A percentile compares a stretch with the other conserved stretches of the same genome.
phyloP scores from a whole-genome alignment of 2,888 invertebrate genomes.

The Drosophila percnosoma region DNA sequence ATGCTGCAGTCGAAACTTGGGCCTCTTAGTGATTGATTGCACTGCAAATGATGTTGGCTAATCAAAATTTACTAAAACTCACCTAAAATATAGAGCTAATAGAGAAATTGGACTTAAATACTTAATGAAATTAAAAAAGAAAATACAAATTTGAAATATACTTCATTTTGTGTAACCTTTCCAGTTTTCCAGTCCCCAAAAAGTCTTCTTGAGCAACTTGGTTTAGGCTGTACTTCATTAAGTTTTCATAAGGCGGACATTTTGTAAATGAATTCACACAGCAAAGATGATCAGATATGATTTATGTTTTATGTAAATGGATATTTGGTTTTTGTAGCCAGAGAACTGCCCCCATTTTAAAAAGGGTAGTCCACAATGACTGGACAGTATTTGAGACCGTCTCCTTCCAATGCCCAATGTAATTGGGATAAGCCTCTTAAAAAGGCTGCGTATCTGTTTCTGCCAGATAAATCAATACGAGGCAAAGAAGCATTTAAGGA shows the following conservation, averaged over 20 bases:
- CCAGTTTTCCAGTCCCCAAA: not conserved
- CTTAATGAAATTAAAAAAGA: not conserved
- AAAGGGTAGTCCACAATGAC: slow-evolving; percentile 24
- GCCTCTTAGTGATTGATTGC: not conserved
- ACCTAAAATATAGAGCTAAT: not conserved
- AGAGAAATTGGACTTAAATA: not conserved
- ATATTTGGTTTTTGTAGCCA: not conserved
- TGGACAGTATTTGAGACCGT: slow-evolving; percentile 11
- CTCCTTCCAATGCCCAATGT: slow-evolving; percentile 9
- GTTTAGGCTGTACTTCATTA: not conserved
- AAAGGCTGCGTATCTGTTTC: slow-evolving; percentile 23
- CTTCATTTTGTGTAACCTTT: not conserved
- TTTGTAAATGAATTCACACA: slow-evolving; percentile 10
- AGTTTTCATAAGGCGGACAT: slow-evolving; percentile 2
- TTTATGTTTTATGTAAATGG: not conserved
- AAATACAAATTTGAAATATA: not conserved
- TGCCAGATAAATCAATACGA: slow-evolving; percentile 13
- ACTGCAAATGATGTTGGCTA: not conserved
- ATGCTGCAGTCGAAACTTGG: not conserved
- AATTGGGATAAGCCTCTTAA: slow-evolving; percentile 57
- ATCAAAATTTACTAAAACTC: not conserved
- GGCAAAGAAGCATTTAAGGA: not conserved
- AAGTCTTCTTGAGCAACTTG: not conserved
- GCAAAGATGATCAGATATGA: not conserved
- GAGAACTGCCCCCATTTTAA: slow-evolving; percentile 37